Evolutionary conservation across 2,797 vertebrate species (phyloP), one percentile per base, ranked within the genome.

Genomic region (Sternarchorhynchus goeldii): DNA sequence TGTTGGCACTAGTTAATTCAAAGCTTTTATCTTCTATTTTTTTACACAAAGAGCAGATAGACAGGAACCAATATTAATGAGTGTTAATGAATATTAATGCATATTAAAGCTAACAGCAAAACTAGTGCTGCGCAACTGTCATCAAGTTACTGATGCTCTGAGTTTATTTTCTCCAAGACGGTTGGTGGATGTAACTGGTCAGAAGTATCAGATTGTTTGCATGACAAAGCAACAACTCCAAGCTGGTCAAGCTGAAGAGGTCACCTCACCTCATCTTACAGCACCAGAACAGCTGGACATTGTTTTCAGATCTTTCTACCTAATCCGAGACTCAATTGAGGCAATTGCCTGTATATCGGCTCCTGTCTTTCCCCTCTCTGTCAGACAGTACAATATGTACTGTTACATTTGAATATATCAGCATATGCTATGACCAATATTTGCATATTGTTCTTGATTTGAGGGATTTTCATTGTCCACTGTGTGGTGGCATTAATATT

Each of bases 401-500:
- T 50, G 45, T 50, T 71, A 29, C 20, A 10, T 21, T 56, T 57
- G 17, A 73, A 8, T 41, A 60, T 14, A 62, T 36, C 29, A 31
- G 50, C 45, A 50, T 50, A 12, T 50, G 45, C 36, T 66, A 34
- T 21, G 63, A 41, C 1, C 1, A 66, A 3, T 32, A 2, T 21
- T 45, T 20, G n/a, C 32, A 39, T 73, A 62, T 34, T 69, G 31
- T 77, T 80, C 50, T 69, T 64, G 36, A 63, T 68, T 65, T 73
- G 57, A 74, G 73, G 20, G 62, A 80, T 75, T 39, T 78, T 75
- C 69, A 58, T 34, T 29, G 36, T 67, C 45, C 18, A 16, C 55
- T 41, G 41, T 18, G 57, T 63, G 41, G 25, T 16, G 3, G 21
- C 45, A 65, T 75, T 84, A 78, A 78, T 82, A 69, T 81, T 80